Evolutionary conservation across 2,113 vertebrate species (phyloP).

Genomic region (Lutjanus erythropterus): DNA sequence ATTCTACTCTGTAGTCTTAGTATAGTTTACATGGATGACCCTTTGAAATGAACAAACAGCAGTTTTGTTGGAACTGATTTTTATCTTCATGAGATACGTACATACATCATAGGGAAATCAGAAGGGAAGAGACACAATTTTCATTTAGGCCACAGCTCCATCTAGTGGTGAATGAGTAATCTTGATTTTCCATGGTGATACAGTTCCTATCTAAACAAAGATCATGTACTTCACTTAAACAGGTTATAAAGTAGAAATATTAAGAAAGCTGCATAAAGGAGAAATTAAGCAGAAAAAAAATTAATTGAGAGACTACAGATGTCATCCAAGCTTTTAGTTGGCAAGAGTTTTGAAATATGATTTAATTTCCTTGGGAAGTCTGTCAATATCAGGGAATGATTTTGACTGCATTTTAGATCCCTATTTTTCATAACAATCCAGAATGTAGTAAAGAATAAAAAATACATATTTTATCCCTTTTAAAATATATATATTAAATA

Average conservation of each 20-base stretch:
- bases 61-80: not conserved
- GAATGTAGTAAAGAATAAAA: not conserved
- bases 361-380: not conserved
- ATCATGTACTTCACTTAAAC: not conserved
- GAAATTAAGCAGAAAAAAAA: not conserved
- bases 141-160: slow-evolving; percentile 45
- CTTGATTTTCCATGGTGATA: not conserved
- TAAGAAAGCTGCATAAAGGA: not conserved
- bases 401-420: too few relatives aligned
- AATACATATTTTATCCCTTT: too few relatives aligned
- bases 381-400: not conserved
- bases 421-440: too few relatives aligned
- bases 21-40: not conserved
- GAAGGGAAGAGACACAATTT: not conserved
- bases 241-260: not conserved
- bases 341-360: not conserved
- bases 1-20: not conserved
- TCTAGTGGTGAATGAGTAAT: slow-evolving; percentile 49
- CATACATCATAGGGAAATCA: too few relatives aligned
- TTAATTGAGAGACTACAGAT: not conserved
- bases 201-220: not conserved
- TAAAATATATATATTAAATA: too few relatives aligned
- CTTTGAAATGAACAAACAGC: not conserved
- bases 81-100: not conserved
- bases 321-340: too few relatives aligned